Percentiles rank a stretch among this genome's conserved stretches.
phyloP scores from a whole-genome alignment of 2,888 invertebrate genomes.

The Euclidia mi region DNA sequence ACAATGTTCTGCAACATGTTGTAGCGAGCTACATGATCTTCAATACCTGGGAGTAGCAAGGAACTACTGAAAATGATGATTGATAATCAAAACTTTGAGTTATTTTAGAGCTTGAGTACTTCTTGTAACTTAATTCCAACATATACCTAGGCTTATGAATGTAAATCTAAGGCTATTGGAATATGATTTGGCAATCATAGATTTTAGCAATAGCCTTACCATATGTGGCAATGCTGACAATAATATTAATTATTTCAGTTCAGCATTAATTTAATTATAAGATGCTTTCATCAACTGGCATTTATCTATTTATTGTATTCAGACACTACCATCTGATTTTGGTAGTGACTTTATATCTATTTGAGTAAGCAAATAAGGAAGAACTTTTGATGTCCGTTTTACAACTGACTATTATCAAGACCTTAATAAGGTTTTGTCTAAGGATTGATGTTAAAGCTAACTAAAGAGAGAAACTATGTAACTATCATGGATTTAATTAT shows the following conservation, averaged over 20 bases:
- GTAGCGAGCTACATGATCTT: background rate
- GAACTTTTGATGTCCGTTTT: too few species aligned
- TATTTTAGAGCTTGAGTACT: too few species aligned
- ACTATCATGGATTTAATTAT: constrained; percentile 12
- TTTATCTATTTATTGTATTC: background rate
- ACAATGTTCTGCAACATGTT: background rate
- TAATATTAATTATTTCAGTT: constrained; percentile 10
- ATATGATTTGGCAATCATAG: constrained; percentile 25
- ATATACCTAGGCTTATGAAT: too few species aligned
- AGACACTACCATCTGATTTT: background rate
- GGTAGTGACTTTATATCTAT: background rate
- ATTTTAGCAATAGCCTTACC: constrained; percentile 18
- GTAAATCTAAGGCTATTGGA: too few species aligned
- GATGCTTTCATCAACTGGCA: background rate
- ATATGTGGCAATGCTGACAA: constrained; percentile 26
- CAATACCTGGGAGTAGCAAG: background rate
- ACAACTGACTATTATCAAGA: too few species aligned
- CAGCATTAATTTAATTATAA: constrained; percentile 7
- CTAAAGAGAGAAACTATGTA: background rate
- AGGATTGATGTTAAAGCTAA: background rate
- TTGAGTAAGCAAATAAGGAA: background rate
- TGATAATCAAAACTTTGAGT: too few species aligned
- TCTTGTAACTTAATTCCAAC: background rate
- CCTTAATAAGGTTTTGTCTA: background rate
- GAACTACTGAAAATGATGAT: background rate